Percentiles rank a stretch among this genome's conserved stretches.
These are phyloP conservation scores for Microtus pennsylvanicus DNA, from an alignment of 2,113 vertebrate genomes.

Conservation along the genomic window DNA sequence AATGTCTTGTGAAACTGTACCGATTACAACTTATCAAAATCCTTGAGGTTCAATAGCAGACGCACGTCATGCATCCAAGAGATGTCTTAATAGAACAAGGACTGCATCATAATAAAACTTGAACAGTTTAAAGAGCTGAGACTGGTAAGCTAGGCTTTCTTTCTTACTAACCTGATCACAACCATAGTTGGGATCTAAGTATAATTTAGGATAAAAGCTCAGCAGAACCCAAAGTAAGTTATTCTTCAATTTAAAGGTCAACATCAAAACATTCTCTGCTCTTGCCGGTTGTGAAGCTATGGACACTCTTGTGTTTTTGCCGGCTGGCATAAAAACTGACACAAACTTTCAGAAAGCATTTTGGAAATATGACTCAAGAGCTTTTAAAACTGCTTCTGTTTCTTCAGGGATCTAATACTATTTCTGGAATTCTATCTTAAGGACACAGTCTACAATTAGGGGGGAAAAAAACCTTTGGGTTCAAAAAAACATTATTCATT, in stretches of 20 bases:
- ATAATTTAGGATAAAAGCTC: slow-evolving; percentile 35
- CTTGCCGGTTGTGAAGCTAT: not conserved
- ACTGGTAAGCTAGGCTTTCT: not conserved
- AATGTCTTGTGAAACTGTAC: not conserved
- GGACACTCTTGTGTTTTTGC: slow-evolving; percentile 31
- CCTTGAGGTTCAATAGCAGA: not conserved
- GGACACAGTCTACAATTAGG: slow-evolving; percentile 65
- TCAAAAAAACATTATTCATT: slow-evolving; percentile 66
- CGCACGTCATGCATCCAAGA: not conserved
- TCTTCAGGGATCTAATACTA: slow-evolving; percentile 67
- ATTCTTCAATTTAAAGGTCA: slow-evolving; percentile 59
- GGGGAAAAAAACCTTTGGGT: slow-evolving; percentile 46
- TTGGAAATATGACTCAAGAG: slow-evolving; percentile 68
- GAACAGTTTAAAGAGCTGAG: not conserved
- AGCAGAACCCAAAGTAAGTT: not conserved
- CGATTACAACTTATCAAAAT: not conserved
- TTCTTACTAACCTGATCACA: not conserved
- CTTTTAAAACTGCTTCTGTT: slow-evolving; percentile 66
- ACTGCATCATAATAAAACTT: not conserved
- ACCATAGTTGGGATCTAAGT: not conserved
- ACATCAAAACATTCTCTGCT: slow-evolving; percentile 6
- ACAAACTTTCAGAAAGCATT: slow-evolving; percentile 54
- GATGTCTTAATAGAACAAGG: not conserved
- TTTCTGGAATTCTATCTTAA: slow-evolving; percentile 73
- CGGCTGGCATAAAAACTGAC: slow-evolving; percentile 46